Base-by-base conservation (phyloP, 2,797 vertebrate species). In the Gymnoscopelus braueri region DNA sequence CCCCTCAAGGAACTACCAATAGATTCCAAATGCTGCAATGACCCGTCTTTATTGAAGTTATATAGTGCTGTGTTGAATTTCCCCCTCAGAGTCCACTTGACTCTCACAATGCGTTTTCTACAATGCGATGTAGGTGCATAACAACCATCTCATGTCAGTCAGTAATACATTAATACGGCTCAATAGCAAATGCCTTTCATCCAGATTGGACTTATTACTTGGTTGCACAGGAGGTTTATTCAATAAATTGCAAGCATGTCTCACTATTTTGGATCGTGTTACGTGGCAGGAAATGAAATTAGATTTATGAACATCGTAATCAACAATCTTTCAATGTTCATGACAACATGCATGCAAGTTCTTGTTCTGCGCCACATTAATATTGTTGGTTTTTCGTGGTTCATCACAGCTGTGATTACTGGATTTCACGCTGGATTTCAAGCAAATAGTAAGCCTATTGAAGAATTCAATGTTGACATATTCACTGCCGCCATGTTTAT, bases 231-330 rank as follows among this genome's bases (percentile, higher is more conserved):
- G 29, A 68, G 11, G 69, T 69, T 75, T 63, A 71, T 67, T 70
- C 57, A 64, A 56, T 80, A 77, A 72, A 83, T 81, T 57, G 72
- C 68, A 65, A 63, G 29, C 61, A 71, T 52, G 66, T 83, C 74
- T 80, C 64, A 57, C 72, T 52, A 59, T 75, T 81, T 66, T 64
- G 71, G 65, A 54, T 51, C 6, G 61, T 63, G 69, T 67, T 66
- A 59, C 8, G 64, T 23, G 32, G 8, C 24, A 14, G 12, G 32
- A 54, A 53, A 72, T 63, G 63, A 67, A 79, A 78, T 76, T 14
- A 60, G 72, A 82, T 85, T 87, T 76, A 84, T 74, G 55, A 75
- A 54, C 61, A 60, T 65, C 63, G 29, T 74, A 83, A 84, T 85
- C 69, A 69, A 63, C 69, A 50, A 60, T 53, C 71, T 73, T 74